A percentile compares a stretch with the other conserved stretches of the same genome.
phyloP scores from a whole-genome alignment of 2,797 vertebrate species.

The Smutsia gigantea region DNA sequence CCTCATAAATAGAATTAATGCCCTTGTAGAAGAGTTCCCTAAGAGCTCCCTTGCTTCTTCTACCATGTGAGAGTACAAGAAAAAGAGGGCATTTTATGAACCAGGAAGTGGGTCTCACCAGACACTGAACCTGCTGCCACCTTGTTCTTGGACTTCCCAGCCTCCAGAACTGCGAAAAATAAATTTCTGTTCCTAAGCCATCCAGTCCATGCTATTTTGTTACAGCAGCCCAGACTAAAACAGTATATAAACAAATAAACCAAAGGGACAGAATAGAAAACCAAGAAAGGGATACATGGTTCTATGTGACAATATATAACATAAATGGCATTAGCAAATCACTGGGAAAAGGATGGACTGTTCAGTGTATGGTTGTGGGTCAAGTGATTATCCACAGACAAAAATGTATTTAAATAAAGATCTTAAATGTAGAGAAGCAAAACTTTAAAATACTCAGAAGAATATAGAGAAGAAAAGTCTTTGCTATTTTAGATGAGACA shows the following conservation, averaged over 20 bases:
- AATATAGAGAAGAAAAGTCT: conserved; percentile 1
- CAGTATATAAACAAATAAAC: not conserved
- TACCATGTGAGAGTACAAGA: not conserved
- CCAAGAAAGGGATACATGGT: not conserved
- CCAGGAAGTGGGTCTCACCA: not conserved
- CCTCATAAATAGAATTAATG: not conserved
- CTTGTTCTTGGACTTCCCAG: not conserved
- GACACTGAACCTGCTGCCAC: not conserved
- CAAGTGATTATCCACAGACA: not conserved
- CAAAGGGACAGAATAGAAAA: not conserved
- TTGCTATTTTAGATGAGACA: not conserved
- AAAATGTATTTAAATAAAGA: not conserved
- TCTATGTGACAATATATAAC: not conserved
- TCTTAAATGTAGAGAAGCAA: not conserved
- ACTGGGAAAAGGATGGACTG: not conserved
- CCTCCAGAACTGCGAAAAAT: not conserved
- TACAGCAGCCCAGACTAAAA: not conserved
- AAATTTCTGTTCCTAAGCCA: not conserved
- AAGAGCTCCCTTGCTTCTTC: not conserved
- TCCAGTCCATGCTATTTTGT: not conserved
- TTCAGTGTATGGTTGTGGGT: not conserved
- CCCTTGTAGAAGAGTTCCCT: not conserved
- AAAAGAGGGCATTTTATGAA: not conserved
- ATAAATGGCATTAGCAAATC: not conserved
- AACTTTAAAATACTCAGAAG: conserved; percentile 9